These are phyloP conservation scores for Apteryx owenii DNA, from an alignment of 2,113 vertebrate species.

Conservation along the genomic window DNA sequence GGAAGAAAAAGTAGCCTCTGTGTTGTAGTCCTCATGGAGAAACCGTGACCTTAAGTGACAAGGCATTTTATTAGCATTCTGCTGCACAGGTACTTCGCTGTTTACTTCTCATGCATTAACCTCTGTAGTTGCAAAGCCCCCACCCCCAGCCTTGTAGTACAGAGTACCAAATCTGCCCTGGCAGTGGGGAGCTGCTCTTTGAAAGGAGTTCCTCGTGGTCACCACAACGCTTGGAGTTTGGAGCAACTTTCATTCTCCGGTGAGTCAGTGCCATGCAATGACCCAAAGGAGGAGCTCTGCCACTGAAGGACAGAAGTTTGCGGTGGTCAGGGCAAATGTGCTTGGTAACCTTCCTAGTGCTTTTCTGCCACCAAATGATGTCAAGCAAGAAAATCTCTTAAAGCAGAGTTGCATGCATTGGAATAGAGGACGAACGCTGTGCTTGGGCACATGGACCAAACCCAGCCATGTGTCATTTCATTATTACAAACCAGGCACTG, in stretches of 20 bases:
- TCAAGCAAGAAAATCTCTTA: background rate
- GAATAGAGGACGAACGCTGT: background rate
- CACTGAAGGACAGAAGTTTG: background rate
- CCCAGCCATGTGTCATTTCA: background rate
- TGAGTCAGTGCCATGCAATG: rapidly evolving
- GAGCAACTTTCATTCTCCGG: background rate
- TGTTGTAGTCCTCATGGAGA: background rate
- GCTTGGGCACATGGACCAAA: background rate
- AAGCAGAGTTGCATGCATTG: background rate
- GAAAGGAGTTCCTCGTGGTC: background rate
- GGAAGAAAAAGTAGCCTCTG: background rate
- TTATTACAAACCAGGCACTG: background rate
- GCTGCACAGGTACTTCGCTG: background rate
- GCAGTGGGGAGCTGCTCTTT: no score
- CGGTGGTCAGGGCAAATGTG: background rate
- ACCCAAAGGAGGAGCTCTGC: background rate
- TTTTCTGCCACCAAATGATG: background rate
- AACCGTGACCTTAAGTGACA: background rate
- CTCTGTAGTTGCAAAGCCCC: background rate
- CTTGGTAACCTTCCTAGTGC: background rate
- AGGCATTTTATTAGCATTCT: background rate
- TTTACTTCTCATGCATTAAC: background rate
- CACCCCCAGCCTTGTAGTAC: rapidly evolving
- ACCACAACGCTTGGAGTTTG: background rate
- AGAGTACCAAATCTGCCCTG: rapidly evolving